Percentiles rank a stretch among this genome's conserved stretches.
These are phyloP conservation scores for Hydropsyche betteni DNA, from an alignment of 2,888 invertebrate species.

Conservation along the genomic window DNA sequence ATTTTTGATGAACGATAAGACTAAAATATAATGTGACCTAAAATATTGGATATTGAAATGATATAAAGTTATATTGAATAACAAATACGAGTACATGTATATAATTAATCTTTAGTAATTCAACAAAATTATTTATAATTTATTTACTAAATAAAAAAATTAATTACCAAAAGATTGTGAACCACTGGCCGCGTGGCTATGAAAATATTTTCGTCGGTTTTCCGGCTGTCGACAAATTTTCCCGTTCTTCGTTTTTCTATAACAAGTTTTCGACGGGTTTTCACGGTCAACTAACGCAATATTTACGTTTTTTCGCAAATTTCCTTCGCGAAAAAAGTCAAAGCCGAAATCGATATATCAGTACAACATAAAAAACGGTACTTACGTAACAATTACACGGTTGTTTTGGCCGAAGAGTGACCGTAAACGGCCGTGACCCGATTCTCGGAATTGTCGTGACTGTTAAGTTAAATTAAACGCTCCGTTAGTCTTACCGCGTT, in stretches of 20 bases:
- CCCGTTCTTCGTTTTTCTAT: neutral
- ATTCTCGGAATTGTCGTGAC: conserved; percentile 19
- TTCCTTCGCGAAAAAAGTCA: neutral
- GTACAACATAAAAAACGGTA: neutral
- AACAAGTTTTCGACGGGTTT: neutral
- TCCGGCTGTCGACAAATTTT: conserved; percentile 32
- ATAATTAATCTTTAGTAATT: neutral
- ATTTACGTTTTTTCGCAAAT: neutral
- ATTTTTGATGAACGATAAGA: no score
- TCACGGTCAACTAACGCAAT: neutral
- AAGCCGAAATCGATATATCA: neutral
- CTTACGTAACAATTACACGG: neutral
- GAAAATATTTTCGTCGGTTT: conserved; percentile 34
- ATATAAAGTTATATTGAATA: no score
- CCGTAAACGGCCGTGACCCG: conserved; percentile 19
- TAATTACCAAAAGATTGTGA: no score
- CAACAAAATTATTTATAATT: no score
- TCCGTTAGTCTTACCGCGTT: neutral
- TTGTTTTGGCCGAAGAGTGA: no score
- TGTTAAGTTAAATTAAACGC: conserved; percentile 9
- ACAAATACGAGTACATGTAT: no score
- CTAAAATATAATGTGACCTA: no score
- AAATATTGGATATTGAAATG: no score
- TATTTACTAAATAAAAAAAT: no score
- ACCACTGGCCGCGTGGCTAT: neutral